phyloP scores from a whole-genome alignment of 2,888 invertebrate species.

The Prosopocoilus inquinatus region DNA sequence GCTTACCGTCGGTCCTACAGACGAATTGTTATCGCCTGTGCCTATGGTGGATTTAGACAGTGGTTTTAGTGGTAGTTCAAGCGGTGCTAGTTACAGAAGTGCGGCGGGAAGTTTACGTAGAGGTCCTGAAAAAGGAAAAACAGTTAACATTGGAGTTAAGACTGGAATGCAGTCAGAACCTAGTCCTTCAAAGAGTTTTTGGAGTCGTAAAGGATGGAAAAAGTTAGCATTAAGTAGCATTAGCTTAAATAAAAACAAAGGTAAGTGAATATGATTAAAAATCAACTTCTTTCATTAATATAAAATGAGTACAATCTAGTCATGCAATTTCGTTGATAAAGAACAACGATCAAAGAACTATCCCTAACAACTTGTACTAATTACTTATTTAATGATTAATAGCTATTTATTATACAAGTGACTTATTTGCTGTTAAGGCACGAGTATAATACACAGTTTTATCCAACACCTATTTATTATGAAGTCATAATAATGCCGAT shows the following conservation, averaged over 20 bases:
- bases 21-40: slow-evolving; percentile 69
- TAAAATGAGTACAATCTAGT: too few relatives aligned
- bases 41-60: slow-evolving; percentile 68
- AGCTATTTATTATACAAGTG: too few relatives aligned
- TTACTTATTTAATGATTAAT: too few relatives aligned
- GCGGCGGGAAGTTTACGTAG: slow-evolving; percentile 63
- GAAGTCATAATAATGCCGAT: too few relatives aligned
- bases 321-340: too few relatives aligned
- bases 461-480: too few relatives aligned
- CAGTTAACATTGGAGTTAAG: slow-evolving; percentile 30
- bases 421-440: too few relatives aligned
- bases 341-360: too few relatives aligned
- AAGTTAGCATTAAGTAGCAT: slow-evolving; percentile 72
- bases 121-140: slow-evolving; percentile 47
- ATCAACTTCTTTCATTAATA: too few relatives aligned
- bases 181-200: slow-evolving; percentile 55
- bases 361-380: too few relatives aligned
- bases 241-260: slow-evolving; percentile 66
- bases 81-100: slow-evolving; percentile 70
- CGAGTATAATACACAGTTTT: too few relatives aligned
- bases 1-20: slow-evolving; percentile 67
- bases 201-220: slow-evolving; percentile 77
- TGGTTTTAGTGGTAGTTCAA: slow-evolving; percentile 81
- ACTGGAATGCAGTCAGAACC: slow-evolving; percentile 26
- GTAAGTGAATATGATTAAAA: slow-evolving; percentile 53